Base-by-base conservation (phyloP, 2,888 invertebrate species). In the Epistrophella euchroma region DNA sequence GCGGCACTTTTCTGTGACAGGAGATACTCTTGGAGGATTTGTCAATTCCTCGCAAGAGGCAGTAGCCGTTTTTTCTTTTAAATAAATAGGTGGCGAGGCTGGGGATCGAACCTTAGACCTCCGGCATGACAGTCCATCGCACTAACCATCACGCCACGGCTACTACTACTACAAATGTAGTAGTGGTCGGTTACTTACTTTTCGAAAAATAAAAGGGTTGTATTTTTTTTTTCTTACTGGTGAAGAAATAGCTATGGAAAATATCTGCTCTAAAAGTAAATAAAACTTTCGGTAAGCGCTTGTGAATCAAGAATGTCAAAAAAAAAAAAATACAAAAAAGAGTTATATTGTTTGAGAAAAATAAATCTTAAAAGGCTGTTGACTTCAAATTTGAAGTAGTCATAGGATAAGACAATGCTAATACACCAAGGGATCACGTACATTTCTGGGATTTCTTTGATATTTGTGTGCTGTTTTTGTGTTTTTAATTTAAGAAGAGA, bases 351-450 rank as follows among this genome's bases (percentile, higher is more conserved):
- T 15, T 40, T 15, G n/a, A 13, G 11, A 15, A 40, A 40, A 40
- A 40, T 15, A 6, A 40, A 40, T 40, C 40, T 40, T 40, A 40
- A 43, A 43, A 43, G 43, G n/a, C 7, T n/a, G 43, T 43, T 43
- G 43, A 43, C 43, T 43, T 43, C 43, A 7, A n/a, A 43, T n/a
- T 43, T n/a, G 7, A 43, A 43, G 43, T n/a, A 43, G 43, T n/a
- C 6, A n/a, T n/a, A 43, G 15, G n/a, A 2, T 6, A 43, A 43
- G 43, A 43, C 43, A 43, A 43, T 43, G 43, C 43, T n/a, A 43
- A 43, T 43, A 43, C 43, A 43, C n/a, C n/a, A 43, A 43, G 43
- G n/a, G n/a, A 43, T 43, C 40, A 40, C 40, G 15, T 37, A 43
- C 15, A n/a, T 43, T 43, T n/a, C 43, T 43, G 43, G 43, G 43